Evolutionary conservation across 2,113 vertebrate species (phyloP), one percentile per base, ranked within the genome.

Genomic region (Protomyctophum bolini): DNA sequence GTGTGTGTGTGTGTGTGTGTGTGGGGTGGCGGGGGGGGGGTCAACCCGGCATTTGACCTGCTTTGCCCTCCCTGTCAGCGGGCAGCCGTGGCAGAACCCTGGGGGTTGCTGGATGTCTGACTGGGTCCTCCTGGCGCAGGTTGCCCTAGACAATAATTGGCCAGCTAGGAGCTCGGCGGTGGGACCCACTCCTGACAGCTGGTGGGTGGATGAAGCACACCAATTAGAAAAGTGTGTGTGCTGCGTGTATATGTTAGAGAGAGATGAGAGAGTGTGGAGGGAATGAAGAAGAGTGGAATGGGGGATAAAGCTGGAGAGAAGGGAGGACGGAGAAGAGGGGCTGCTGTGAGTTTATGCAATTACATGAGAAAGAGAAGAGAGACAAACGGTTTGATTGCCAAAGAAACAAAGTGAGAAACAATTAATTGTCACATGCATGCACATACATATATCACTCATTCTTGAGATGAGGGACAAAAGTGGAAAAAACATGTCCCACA

Each of bases 91-190:
- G 72, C 70, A 14, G 60, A 68, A 66, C 65, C 83, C 83, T 79
- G 79, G 80, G 83, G 77, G 71, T 60, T 56, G 68, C 70, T 74
- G 66, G 64, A 59, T 72, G 82, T 83, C 77, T 72, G 82, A 59
- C 82, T 75, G 59, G 71, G 76, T 75, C 76, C 62, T 76, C n/a
- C 50, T 66, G 70, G 81, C 64, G 14, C 56, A 67, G 76, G 77
- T 73, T 63, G 75, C 71, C 60, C 72, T 70, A 46, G 75, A 83
- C 76, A 82, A 78, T 89, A 87, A 89, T 87, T 89, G 87, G 85
- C 56, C 76, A 78, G 76, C 87, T 86, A 46, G 8, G 76, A 81
- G 81, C 83, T 72, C 70, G 10, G 45, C 68, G 65, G 15, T 59
- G 68, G 72, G 70, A 73, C 76, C 58, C 58, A 66, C n/a, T 77